phyloP scores from a whole-genome alignment of 2,797 vertebrate genomes.

The Helicolenus hilgendorfi region DNA sequence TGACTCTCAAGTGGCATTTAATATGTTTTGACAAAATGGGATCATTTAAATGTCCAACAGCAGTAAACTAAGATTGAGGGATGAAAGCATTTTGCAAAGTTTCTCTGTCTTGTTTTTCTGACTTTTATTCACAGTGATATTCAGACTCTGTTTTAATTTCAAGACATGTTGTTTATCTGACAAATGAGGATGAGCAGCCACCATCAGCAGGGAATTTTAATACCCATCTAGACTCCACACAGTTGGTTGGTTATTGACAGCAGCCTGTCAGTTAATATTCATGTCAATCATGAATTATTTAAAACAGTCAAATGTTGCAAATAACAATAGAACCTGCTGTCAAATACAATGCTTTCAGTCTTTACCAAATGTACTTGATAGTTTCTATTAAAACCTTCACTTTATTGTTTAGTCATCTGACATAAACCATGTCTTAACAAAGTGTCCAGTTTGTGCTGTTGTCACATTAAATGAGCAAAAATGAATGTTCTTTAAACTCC shows the following conservation, averaged over 20 bases:
- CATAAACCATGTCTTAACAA: neutral
- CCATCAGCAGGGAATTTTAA: neutral
- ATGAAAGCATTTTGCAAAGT: conserved; percentile 67
- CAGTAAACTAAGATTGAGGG: conserved; percentile 67
- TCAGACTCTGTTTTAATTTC: neutral
- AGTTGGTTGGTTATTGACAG: neutral
- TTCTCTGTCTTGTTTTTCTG: conserved; percentile 1
- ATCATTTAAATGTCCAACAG: conserved; percentile 67
- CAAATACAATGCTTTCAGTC: neutral
- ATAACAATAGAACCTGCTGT: neutral
- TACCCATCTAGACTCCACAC: neutral
- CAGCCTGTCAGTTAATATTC: neutral
- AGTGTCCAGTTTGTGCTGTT: neutral
- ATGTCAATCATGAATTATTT: neutral
- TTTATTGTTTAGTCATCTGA: neutral
- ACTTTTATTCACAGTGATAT: neutral
- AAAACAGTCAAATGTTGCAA: neutral
- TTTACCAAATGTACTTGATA: no score
- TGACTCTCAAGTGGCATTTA: conserved; percentile 75
- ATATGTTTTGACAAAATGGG: conserved; percentile 71
- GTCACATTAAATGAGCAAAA: neutral
- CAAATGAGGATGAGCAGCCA: conserved; percentile 1
- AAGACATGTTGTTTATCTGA: neutral
- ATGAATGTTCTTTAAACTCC: neutral
- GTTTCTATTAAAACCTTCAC: neutral